These are phyloP conservation scores for Phalacrocorax pelagicus DNA, from an alignment of 2,113 vertebrate species.

Conservation along the genomic window DNA sequence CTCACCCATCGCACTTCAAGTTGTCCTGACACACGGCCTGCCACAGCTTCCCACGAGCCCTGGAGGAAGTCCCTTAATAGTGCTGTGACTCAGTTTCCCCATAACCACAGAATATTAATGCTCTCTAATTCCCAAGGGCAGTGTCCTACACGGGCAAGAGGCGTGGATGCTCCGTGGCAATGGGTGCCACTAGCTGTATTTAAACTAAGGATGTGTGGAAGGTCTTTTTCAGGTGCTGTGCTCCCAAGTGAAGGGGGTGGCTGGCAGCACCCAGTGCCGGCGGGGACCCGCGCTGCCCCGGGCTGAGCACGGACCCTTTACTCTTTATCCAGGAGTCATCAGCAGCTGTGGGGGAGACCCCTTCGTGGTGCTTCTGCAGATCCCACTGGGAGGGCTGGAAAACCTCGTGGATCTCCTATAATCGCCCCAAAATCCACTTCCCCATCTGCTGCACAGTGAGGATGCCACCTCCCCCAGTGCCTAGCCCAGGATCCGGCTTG, in stretches of 20 bases:
- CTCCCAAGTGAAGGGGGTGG: neutral
- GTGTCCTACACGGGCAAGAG: accelerated
- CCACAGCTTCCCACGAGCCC: accelerated
- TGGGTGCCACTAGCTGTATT: accelerated
- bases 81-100: neutral
- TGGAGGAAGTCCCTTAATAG: too few relatives aligned
- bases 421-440: neutral
- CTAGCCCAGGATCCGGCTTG: neutral
- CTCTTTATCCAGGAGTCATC: neutral
- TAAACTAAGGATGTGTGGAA: accelerated
- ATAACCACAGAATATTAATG: accelerated
- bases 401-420: neutral
- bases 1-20: neutral
- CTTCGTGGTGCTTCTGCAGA: neutral
- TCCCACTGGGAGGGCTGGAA: neutral
- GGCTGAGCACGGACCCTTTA: accelerated
- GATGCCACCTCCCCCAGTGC: accelerated
- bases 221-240: neutral
- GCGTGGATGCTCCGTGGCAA: accelerated
- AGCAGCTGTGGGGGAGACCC: accelerated
- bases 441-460: neutral
- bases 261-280: neutral
- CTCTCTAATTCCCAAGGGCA: neutral
- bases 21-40: neutral
- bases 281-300: accelerated